Base-by-base conservation (phyloP, 2,888 invertebrate species). In the Alsophila aescularia region DNA sequence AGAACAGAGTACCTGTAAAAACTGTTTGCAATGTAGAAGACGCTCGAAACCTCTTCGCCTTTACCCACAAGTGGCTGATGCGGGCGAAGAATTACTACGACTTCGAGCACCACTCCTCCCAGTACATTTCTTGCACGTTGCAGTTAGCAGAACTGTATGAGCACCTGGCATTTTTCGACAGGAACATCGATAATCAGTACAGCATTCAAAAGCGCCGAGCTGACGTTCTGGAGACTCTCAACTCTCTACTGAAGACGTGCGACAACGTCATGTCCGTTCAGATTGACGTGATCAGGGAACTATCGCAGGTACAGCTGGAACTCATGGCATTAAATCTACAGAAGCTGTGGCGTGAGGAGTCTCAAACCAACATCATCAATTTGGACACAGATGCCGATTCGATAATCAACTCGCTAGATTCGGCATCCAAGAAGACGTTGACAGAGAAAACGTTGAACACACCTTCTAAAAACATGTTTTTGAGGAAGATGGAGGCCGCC, bases 81-180 rank as follows among this genome's bases (percentile, higher is more conserved):
- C 83, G 93, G 31, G 92, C 93, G 0, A 91, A 93, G 59, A 83
- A 91, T 48, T 93, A 90, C 70, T 94, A 93, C 60, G 93, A 93
- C 50, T 85, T 94, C 36, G 90, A 93, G 55, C 92, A 93, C 62
- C 90, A 92, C 68, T 92, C 93, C 0, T 84, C 93, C 29, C 93
- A 93, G 64, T 93, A 93, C 64, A 92, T 94, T 49, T 93, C 93
- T 36, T 91, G 93, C 54, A 91, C 93, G 0, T 73, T 94, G 59
- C 93, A 94, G 71, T 74, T 93, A 37, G 95, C 95, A 35, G 94
- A 94, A 67, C 77, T 95, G 10, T 95, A 94, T 72, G 93, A 94
- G 65, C 92, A 93, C 69, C 83, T 96, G 45, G 93, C 95, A 0
- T 95, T 95, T 77, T 96, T 95, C 81, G 96, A 96, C 77, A 86